A percentile compares a stretch with the other conserved stretches of the same genome.
Evolutionary conservation across 2,888 invertebrate genomes (phyloP).

Genomic region (Thymelicus acteon): DNA sequence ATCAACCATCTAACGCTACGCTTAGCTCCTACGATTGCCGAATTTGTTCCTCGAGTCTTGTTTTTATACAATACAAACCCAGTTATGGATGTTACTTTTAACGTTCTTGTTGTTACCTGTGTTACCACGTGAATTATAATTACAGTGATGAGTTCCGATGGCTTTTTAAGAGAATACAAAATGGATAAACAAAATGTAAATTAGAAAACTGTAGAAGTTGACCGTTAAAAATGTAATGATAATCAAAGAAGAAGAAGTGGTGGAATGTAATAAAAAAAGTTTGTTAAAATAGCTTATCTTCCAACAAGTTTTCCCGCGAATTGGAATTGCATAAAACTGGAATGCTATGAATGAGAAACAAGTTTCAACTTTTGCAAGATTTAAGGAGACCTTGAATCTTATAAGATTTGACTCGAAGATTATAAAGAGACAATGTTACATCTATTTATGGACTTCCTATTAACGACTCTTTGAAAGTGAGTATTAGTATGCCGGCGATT

Average conservation of each 20-base stretch:
- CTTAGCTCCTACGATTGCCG: constrained; percentile 45
- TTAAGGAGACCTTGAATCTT: constrained; percentile 30
- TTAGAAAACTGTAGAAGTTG: too few relatives aligned
- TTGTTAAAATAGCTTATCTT: constrained; percentile 20
- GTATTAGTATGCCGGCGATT: constrained; percentile 14
- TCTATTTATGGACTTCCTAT: constrained; percentile 30
- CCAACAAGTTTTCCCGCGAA: constrained; percentile 19
- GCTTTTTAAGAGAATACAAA: neutral
- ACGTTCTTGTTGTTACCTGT: constrained; percentile 12
- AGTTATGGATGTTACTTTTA: constrained; percentile 24
- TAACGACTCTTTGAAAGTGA: constrained; percentile 21
- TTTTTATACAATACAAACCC: constrained; percentile 30
- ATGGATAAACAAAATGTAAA: too few relatives aligned
- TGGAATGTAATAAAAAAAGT: neutral
- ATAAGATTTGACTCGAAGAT: constrained; percentile 26
- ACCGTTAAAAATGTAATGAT: neutral
- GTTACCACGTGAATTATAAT: constrained; percentile 2
- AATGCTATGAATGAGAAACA: constrained; percentile 33
- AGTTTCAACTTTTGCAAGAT: constrained; percentile 28
- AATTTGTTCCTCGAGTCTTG: constrained; percentile 33
- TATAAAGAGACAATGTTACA: constrained; percentile 21
- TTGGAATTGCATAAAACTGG: constrained; percentile 36
- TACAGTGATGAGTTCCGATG: constrained; percentile 15
- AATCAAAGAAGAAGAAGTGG: neutral
- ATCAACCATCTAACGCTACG: constrained; percentile 51